phyloP scores from a whole-genome alignment of 1,140 invertebrate species.

The Formica exsecta region DNA sequence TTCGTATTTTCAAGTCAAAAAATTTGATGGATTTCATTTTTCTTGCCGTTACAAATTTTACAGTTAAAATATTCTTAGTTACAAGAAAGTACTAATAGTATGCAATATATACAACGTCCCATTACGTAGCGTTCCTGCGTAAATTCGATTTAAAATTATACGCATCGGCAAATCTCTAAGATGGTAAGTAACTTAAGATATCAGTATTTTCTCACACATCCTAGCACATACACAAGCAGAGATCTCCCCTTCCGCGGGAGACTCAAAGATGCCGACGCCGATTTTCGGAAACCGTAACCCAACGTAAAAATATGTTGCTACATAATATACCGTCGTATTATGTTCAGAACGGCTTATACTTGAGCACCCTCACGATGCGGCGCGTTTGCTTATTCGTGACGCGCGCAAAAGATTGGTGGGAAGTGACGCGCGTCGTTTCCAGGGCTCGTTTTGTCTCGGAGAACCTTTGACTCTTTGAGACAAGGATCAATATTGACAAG shows the following conservation, averaged over 20 bases:
- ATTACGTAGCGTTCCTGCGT: not conserved
- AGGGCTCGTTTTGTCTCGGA: slow-evolving; percentile 7
- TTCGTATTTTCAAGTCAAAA: slow-evolving; percentile 11
- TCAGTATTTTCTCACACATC: not conserved
- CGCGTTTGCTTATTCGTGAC: slow-evolving; percentile 54
- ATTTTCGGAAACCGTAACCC: slow-evolving; percentile 41
- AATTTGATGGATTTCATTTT: not conserved
- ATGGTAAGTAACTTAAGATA: not conserved
- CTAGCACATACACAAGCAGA: not conserved
- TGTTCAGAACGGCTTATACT: slow-evolving; percentile 62
- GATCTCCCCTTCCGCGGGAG: slow-evolving; percentile 28
- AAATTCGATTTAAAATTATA: not conserved
- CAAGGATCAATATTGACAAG: slow-evolving; percentile 65
- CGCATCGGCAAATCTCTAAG: not conserved
- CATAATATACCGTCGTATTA: slow-evolving; percentile 71
- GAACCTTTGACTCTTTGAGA: slow-evolving; percentile 62
- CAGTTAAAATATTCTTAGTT: not conserved
- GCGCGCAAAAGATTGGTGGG: slow-evolving; percentile 31
- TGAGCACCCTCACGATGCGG: slow-evolving; percentile 53
- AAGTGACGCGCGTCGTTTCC: slow-evolving; percentile 31
- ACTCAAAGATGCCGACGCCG: slow-evolving; percentile 72
- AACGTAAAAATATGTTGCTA: slow-evolving; percentile 58
- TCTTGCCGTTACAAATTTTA: slow-evolving; percentile 19
- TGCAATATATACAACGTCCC: not conserved
- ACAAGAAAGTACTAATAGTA: slow-evolving; percentile 19